Evolutionary conservation across 2,113 vertebrate species (phyloP), one percentile per base, ranked within the genome.

Genomic region (Microtus pennsylvanicus): DNA sequence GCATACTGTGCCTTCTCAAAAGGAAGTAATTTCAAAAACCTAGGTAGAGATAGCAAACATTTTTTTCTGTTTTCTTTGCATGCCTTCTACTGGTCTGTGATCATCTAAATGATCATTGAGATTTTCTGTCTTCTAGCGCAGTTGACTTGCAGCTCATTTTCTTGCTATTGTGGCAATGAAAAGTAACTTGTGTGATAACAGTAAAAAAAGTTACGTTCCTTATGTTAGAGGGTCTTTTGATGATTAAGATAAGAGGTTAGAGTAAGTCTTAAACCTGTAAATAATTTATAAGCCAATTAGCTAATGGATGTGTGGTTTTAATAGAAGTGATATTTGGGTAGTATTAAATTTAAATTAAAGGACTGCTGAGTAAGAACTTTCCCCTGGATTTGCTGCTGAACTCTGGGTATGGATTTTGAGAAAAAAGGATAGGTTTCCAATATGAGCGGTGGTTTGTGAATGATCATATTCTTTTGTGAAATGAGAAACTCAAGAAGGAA

Each of bases 241-340:
- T 97, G 42, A 67, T 93, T 87, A 94, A 24, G 21, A 65, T 87
- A 94, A 24, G 21, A 65, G 28, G 35, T 89, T 63, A 89, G 74
- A 33, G 4, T 89, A 63, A 94, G 61, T 95, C 26, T 95, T 63
- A 77, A 96, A 96, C 93, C 38, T 93, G 10, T 24, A 89, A 67
- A 63, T 83, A 95, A 89, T 67, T 91, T 21, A 89, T 81, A 82
- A 77, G 21, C 28, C 87, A 38, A 77, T 96, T 95, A 87, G 47
- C 82, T 93, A 47, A 72, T 75, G 28, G 86, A 45, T 65, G 42
- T 65, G 2, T 77, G 1, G 38, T 75, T 92, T 94, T 86, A 87
- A 24, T 94, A 70, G 81, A 93, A 80, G 69, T 77, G 13, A 55
- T 28, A 69, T 24, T 76, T 75, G 35, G 28, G 28, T 52, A 72